Evolutionary conservation across 2,797 vertebrate genomes (phyloP).

Genomic region (Champsocephalus esox): DNA sequence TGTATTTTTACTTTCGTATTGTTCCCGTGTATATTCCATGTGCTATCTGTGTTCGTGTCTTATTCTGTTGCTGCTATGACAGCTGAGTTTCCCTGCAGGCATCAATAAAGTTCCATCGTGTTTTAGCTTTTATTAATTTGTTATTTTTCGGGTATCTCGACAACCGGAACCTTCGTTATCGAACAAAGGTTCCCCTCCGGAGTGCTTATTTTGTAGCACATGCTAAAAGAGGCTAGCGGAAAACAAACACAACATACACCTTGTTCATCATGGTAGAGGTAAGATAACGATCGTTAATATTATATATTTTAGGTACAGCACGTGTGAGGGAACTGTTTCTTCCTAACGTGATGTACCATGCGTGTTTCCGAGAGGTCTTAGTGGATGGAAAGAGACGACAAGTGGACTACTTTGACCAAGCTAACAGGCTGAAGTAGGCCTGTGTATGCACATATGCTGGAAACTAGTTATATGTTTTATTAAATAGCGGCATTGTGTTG

Average conservation of each 20-base stretch:
- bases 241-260: constrained; percentile 56
- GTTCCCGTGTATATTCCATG: too few species aligned
- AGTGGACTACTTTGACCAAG: background rate
- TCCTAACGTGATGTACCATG: accelerated
- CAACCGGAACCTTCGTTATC: constrained; percentile 45
- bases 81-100: too few species aligned
- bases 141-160: too few species aligned
- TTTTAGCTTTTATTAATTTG: too few species aligned
- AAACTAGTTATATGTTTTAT: too few species aligned
- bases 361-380: background rate
- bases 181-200: constrained; percentile 32
- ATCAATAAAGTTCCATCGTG: too few species aligned
- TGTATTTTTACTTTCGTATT: too few species aligned
- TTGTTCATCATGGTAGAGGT: constrained; percentile 80
- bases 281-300: background rate
- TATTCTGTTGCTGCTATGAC: too few species aligned
- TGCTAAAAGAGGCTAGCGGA: constrained; percentile 28
- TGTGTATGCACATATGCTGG: too few species aligned
- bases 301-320: accelerated
- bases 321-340: background rate
- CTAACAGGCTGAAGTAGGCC: too few species aligned
- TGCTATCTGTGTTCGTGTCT: too few species aligned
- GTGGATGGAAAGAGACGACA: background rate
- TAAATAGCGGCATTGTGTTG: too few species aligned
- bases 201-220: constrained; percentile 29